A percentile compares a stretch with the other conserved stretches of the same genome.
Conservation (phyloP, 1,140 invertebrate species). For the Chymomyza costata region DNA sequence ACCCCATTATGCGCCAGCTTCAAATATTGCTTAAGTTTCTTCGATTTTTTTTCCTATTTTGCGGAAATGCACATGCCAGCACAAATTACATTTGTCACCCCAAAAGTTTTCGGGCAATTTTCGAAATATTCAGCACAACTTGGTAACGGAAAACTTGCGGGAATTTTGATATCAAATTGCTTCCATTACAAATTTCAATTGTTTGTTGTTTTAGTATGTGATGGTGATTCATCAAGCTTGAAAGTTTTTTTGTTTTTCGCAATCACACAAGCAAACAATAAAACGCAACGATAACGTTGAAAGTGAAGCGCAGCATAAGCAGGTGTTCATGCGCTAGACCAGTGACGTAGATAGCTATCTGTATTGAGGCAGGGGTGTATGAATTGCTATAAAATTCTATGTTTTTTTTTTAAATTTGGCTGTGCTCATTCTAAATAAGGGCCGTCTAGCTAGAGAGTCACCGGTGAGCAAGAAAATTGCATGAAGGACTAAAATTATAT, state of each 20-base stretch:
- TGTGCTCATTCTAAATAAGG: no score
- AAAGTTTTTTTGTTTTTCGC: slow-evolving; percentile 45
- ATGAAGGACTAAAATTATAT: no score
- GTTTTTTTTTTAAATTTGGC: no score
- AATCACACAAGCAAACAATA: slow-evolving; percentile 60
- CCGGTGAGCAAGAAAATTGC: no score
- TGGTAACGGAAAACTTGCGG: slow-evolving; percentile 29
- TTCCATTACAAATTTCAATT: slow-evolving; percentile 5
- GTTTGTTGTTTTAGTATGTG: slow-evolving; percentile 19
- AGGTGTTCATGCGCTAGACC: slow-evolving; percentile 42
- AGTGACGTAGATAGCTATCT: no score
- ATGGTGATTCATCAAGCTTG: slow-evolving; percentile 26
- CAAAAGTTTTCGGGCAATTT: no score
- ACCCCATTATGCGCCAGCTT: slow-evolving; percentile 15
- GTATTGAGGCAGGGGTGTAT: no score
- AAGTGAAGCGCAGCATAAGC: slow-evolving; percentile 51
- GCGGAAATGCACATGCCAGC: slow-evolving; percentile 63
- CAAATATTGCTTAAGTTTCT: slow-evolving; percentile 15
- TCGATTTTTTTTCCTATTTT: slow-evolving; percentile 8
- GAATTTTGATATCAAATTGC: slow-evolving; percentile 57
- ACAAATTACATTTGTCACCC: slow-evolving; percentile 36
- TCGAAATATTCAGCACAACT: slow-evolving; percentile 21
- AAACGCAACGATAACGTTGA: slow-evolving; percentile 67
- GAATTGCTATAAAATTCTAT: slow-evolving; percentile 1
- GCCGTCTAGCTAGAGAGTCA: no score